phyloP scores from a whole-genome alignment of 2,888 invertebrate species.

The Ctenicera cuprea region DNA sequence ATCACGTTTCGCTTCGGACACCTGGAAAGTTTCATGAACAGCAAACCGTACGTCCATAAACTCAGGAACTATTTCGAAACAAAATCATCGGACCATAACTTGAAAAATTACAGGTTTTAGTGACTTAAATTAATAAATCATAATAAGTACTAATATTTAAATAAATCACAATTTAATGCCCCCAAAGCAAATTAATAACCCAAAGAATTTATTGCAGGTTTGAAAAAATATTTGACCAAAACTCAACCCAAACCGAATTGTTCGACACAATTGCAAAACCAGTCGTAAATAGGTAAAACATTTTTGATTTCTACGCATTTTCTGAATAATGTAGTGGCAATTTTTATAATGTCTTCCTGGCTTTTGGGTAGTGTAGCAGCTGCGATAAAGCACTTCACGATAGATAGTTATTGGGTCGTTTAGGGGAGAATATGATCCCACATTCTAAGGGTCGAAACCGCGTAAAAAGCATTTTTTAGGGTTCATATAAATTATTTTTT shows the following conservation, averaged over 20 bases:
- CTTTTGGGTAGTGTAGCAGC: neutral
- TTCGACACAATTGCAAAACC: conserved; percentile 73
- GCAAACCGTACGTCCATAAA: conserved; percentile 34
- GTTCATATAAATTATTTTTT: conserved; percentile 21
- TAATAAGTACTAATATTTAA: no score
- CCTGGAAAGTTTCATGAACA: conserved; percentile 31
- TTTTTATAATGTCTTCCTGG: neutral
- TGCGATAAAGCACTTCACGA: conserved; percentile 5
- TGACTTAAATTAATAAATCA: no score
- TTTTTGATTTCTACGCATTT: neutral
- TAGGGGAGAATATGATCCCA: neutral
- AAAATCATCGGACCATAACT: no score
- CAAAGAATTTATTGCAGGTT: conserved; percentile 67
- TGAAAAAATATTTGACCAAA: conserved; percentile 72
- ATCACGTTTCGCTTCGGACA: conserved; percentile 42
- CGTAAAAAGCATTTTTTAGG: neutral
- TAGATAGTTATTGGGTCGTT: neutral
- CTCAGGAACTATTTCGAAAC: conserved; percentile 48
- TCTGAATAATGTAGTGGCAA: neutral
- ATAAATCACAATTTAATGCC: no score
- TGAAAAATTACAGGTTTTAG: no score
- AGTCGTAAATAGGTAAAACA: conserved; percentile 67
- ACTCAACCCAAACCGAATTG: conserved; percentile 69
- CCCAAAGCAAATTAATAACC: neutral
- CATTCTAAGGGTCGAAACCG: neutral